Conservation (phyloP, 2,113 vertebrate genomes). For the Scortum barcoo region DNA sequence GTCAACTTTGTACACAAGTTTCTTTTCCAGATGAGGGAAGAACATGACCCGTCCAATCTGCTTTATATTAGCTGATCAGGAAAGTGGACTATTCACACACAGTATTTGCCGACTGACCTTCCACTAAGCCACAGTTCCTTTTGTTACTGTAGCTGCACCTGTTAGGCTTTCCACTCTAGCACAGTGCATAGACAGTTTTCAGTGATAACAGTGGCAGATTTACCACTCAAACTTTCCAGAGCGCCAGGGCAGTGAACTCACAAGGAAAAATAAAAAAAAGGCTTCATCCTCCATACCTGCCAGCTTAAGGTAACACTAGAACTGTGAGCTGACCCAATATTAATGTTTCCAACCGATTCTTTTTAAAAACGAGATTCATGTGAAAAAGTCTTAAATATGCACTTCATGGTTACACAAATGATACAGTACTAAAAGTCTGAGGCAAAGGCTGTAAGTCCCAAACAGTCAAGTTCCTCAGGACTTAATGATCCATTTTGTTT, state of each 20-base stretch:
- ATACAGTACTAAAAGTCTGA: no score
- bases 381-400: no score
- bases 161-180: background rate
- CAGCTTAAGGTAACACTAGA: background rate
- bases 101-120: background rate
- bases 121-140: background rate
- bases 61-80: background rate
- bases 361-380: no score
- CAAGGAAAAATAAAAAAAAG: background rate
- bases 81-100: background rate
- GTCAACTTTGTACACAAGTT: constrained; percentile 54
- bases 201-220: background rate
- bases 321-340: background rate
- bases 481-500: no score
- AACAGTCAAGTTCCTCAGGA: no score
- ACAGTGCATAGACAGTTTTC: background rate
- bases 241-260: background rate
- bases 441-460: no score
- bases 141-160: background rate
- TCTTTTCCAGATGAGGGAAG: background rate
- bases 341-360: no score
- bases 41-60: background rate
- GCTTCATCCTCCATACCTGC: background rate
- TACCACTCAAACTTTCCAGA: background rate
- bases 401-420: background rate